Conservation (phyloP, 2,797 vertebrate species). For the Epinephelus coioides region DNA sequence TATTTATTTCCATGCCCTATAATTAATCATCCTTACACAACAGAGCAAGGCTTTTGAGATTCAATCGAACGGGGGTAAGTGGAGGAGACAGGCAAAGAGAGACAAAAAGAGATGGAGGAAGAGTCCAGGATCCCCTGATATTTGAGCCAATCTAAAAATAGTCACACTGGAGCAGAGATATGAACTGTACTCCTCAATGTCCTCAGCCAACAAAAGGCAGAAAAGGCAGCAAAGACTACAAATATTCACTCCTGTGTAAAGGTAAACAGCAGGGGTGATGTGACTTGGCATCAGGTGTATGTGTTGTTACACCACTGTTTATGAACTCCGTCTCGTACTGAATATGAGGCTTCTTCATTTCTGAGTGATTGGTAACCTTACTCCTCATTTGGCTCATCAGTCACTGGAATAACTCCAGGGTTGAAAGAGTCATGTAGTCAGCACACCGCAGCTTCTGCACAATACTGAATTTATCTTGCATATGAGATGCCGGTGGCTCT, state of each 20-base stretch:
- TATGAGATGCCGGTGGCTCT: conserved; percentile 42
- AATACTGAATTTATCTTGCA: conserved; percentile 11
- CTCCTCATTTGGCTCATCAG: conserved; percentile 26
- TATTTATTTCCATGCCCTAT: conserved; percentile 20
- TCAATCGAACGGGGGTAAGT: conserved; percentile 33
- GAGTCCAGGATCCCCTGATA: conserved; percentile 63
- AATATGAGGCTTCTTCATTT: conserved; percentile 47
- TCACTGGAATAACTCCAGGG: conserved; percentile 16
- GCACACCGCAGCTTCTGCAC: neutral
- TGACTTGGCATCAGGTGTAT: neutral
- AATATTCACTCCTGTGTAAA: neutral
- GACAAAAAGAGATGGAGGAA: conserved; percentile 47
- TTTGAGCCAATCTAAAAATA: conserved; percentile 75
- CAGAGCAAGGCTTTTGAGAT: conserved; percentile 31
- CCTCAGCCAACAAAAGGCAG: conserved; percentile 25
- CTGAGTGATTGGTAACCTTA: conserved; percentile 45
- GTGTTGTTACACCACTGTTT: conserved; percentile 39
- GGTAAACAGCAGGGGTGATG: conserved; percentile 13
- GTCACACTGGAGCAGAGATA: conserved; percentile 47
- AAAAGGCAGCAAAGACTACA: conserved; percentile 2
- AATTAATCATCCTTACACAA: conserved; percentile 43
- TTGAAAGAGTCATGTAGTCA: conserved; percentile 15
- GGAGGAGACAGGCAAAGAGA: conserved; percentile 49
- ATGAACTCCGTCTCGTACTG: conserved; percentile 17
- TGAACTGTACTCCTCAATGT: conserved; percentile 45